phyloP scores from a whole-genome alignment of 2,888 invertebrate genomes.

The Polydrusus pterygomalis region DNA sequence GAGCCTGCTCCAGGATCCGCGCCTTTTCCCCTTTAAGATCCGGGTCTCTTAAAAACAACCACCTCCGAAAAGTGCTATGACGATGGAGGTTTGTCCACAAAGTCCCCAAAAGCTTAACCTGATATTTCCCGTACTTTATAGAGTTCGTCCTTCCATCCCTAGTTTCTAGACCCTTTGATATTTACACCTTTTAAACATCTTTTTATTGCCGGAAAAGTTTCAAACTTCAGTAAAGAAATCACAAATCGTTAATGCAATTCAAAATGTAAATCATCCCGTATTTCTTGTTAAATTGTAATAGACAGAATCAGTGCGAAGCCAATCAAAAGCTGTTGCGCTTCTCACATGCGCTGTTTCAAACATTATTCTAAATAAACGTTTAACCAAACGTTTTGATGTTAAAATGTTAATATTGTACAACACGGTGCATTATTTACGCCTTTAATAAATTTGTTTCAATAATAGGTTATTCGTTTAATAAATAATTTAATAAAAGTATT shows the following conservation, averaged over 20 bases:
- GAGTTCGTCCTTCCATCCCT: not conserved
- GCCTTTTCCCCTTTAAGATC: constrained; percentile 57
- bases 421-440: not conserved
- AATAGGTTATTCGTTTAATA: not conserved
- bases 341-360: constrained; percentile 15
- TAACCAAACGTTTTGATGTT: not conserved
- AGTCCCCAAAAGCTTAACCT: constrained; percentile 11
- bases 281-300: not conserved
- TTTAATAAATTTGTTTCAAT: too few relatives aligned
- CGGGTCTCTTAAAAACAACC: constrained; percentile 47
- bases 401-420: not conserved
- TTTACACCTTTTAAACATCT: constrained; percentile 4
- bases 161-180: not conserved
- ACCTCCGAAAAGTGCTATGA: constrained; percentile 41
- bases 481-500: not conserved
- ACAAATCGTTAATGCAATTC: not conserved
- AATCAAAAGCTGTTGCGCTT: constrained; percentile 1
- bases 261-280: not conserved
- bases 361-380: not conserved
- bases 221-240: not conserved
- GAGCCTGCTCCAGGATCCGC: constrained; percentile 69
- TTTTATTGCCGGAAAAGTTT: constrained; percentile 18
- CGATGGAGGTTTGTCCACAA: constrained; percentile 32
- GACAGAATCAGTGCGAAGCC: not conserved
- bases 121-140: not conserved